phyloP scores from a whole-genome alignment of 2,113 vertebrate genomes.

The Oncorhynchus mykiss region DNA sequence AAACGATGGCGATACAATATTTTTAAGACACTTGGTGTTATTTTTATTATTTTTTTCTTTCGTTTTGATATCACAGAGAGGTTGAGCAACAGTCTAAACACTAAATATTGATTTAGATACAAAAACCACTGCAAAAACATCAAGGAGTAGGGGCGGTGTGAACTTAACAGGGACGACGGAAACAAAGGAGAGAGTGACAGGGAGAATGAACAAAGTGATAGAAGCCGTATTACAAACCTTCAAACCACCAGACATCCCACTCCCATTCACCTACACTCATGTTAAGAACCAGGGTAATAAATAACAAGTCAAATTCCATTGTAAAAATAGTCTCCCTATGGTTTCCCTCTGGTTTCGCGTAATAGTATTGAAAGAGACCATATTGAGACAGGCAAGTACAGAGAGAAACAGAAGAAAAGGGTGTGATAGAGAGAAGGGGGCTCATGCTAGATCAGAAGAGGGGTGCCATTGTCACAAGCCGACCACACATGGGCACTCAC shows the following conservation, averaged over 20 bases:
- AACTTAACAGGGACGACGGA: slow-evolving; percentile 53
- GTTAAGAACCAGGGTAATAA: slow-evolving; percentile 51
- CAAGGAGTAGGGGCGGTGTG: slow-evolving; percentile 54
- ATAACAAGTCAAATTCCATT: slow-evolving; percentile 53
- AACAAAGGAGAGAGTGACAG: slow-evolving; percentile 39
- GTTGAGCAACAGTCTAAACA: slow-evolving; percentile 83
- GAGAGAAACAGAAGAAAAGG: slow-evolving; percentile 26
- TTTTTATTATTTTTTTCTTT: slow-evolving; percentile 70
- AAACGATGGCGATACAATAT: slow-evolving; percentile 87
- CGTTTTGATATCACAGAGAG: slow-evolving; percentile 79
- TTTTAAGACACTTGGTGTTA: slow-evolving; percentile 93
- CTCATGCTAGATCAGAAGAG: slow-evolving; percentile 58
- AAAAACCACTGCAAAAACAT: slow-evolving; percentile 65
- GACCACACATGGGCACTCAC: slow-evolving; percentile 44
- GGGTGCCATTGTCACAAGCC: slow-evolving; percentile 41
- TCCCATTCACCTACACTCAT: slow-evolving; percentile 46
- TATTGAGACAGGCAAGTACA: slow-evolving; percentile 50
- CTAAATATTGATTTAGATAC: slow-evolving; percentile 78
- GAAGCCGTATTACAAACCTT: slow-evolving; percentile 55
- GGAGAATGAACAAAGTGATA: slow-evolving; percentile 34
- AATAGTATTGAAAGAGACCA: slow-evolving; percentile 55
- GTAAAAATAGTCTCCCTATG: slow-evolving; percentile 57
- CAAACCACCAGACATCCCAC: slow-evolving; percentile 38
- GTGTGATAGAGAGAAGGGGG: slow-evolving; percentile 10
- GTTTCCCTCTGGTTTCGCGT: slow-evolving; percentile 35